Evolutionary conservation across 2,797 vertebrate species (phyloP).

Genomic region (Pseudochromis fuscus): DNA sequence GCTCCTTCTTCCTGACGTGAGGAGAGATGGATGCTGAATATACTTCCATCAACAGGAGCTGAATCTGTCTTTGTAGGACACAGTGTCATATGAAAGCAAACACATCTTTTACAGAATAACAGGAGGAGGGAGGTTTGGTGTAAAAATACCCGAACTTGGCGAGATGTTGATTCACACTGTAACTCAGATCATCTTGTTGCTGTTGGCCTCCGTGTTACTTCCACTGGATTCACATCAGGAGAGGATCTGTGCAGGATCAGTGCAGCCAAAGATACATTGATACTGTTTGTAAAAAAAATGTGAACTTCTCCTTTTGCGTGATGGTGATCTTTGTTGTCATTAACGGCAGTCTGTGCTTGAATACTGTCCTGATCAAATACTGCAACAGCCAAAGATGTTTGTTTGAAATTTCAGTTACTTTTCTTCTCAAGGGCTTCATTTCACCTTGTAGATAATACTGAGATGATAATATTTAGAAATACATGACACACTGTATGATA

Average conservation of each 20-base stretch:
- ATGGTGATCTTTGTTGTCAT: no score
- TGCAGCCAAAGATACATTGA: no score
- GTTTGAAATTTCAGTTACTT: slow-evolving; percentile 25
- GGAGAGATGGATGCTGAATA: no score
- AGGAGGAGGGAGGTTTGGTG: background rate
- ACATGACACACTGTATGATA: slow-evolving; percentile 13
- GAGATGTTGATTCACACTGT: slow-evolving; percentile 7
- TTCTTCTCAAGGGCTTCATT: slow-evolving; percentile 39
- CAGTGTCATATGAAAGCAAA: background rate
- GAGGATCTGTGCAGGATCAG: no score
- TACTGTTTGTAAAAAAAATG: no score
- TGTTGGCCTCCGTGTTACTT: no score
- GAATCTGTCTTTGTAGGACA: background rate
- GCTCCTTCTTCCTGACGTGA: no score
- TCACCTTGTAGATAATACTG: slow-evolving; percentile 22
- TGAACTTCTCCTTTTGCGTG: no score
- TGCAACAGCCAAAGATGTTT: slow-evolving; percentile 35
- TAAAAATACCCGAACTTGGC: background rate
- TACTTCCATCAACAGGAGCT: no score
- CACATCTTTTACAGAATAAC: background rate
- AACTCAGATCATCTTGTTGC: background rate
- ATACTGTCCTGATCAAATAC: slow-evolving; percentile 30
- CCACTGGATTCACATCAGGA: no score
- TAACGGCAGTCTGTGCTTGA: slow-evolving; percentile 16
- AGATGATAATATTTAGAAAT: slow-evolving; percentile 30